phyloP scores from a whole-genome alignment of 2,888 invertebrate species.

The Clitarchus hookeri region DNA sequence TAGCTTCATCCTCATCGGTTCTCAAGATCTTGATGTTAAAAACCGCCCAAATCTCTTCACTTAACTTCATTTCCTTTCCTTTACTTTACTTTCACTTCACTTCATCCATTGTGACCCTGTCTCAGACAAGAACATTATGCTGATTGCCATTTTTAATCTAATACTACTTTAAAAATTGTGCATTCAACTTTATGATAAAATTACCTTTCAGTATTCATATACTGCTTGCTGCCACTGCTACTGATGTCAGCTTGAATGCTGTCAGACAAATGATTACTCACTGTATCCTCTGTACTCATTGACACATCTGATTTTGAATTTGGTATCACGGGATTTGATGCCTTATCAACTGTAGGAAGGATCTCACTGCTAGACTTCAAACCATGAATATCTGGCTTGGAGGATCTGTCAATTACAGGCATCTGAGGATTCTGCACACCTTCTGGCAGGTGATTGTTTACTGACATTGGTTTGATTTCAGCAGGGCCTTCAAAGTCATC shows the following conservation, averaged over 20 bases:
- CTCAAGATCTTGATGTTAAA: no score
- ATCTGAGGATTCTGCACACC: not conserved
- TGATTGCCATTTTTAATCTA: no score
- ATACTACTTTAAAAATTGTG: no score
- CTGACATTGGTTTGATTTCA: not conserved
- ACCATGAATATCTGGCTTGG: not conserved
- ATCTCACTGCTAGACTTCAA: not conserved
- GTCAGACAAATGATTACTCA: not conserved
- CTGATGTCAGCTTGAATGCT: not conserved
- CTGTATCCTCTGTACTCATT: not conserved
- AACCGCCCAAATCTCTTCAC: no score
- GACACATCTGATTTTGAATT: no score
- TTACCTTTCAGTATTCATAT: not conserved
- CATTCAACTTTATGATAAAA: no score
- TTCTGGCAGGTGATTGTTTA: not conserved
- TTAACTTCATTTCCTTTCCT: no score
- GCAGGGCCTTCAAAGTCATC: not conserved
- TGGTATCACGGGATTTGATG: no score
- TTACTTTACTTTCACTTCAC: no score
- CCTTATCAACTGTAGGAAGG: not conserved
- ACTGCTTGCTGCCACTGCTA: not conserved
- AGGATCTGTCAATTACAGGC: not conserved
- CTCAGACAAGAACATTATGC: no score
- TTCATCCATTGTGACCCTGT: no score
- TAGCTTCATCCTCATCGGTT: no score